These are phyloP conservation scores for Cheilosia soror DNA, from an alignment of 2,888 invertebrate genomes.

Conservation along the genomic window DNA sequence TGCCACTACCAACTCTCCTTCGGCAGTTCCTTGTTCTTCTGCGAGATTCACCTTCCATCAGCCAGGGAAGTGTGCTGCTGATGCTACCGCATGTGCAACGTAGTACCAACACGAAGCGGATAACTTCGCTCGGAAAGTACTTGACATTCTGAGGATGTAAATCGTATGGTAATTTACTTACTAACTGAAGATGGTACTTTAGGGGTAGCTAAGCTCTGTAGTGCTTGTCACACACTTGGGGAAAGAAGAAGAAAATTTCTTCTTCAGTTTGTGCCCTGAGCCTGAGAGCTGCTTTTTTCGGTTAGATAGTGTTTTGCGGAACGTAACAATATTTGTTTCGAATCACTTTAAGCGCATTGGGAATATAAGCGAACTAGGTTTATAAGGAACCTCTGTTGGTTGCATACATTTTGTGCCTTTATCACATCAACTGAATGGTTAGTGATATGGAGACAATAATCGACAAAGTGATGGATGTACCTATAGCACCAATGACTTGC, in stretches of 20 bases:
- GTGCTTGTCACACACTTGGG: conserved; percentile 71
- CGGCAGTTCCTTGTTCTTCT: conserved; percentile 38
- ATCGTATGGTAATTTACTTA: conserved; percentile 76
- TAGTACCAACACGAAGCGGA: conserved; percentile 53
- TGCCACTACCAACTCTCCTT: conserved; percentile 52
- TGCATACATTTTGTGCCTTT: not conserved
- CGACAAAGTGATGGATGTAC: not conserved
- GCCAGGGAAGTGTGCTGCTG: conserved; percentile 38
- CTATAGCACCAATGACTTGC: too few species aligned
- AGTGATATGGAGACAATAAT: not conserved
- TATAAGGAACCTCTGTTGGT: conserved; percentile 20
- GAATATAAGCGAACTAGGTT: conserved; percentile 29
- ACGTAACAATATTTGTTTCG: conserved; percentile 57
- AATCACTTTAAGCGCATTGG: conserved; percentile 61
- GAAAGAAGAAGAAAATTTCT: conserved; percentile 36
- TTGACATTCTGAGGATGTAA: conserved; percentile 76
- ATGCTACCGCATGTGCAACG: conserved; percentile 52
- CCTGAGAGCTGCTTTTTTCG: conserved; percentile 2
- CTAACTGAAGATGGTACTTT: conserved; percentile 75
- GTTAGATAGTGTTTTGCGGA: conserved; percentile 20
- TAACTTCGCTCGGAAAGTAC: conserved; percentile 71
- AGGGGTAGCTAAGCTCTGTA: conserved; percentile 71
- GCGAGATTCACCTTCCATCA: conserved; percentile 55
- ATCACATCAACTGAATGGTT: conserved; percentile 3
- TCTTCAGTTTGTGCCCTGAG: conserved; percentile 22